Percentiles rank a stretch among this genome's conserved stretches.
Conservation (phyloP, 1,140 invertebrate species). For the Drosophila pachea region DNA sequence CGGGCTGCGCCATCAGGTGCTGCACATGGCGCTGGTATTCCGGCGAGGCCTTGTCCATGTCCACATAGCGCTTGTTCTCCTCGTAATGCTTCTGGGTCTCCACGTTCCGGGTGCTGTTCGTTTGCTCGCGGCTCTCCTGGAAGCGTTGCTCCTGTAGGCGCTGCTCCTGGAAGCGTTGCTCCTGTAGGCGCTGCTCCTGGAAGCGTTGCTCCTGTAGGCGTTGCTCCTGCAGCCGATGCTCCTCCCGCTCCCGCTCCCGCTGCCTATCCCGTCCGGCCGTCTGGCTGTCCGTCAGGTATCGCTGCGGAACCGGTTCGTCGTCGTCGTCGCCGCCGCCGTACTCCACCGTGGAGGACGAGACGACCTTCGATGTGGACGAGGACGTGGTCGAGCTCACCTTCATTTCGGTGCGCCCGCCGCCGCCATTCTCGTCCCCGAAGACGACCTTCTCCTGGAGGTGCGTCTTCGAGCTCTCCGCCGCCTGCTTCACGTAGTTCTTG, state of each 20-base stretch:
- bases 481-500: constrained; percentile 82
- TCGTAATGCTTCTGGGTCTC: constrained; percentile 68
- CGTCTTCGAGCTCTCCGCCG: constrained; percentile 81
- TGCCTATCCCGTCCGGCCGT: constrained; percentile 11
- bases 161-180: constrained; percentile 33
- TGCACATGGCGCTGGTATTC: constrained; percentile 76
- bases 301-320: constrained; percentile 32
- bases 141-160: constrained; percentile 37
- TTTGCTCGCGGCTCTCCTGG: constrained; percentile 64
- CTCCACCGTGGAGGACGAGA: constrained; percentile 67
- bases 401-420: constrained; percentile 74
- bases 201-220: constrained; percentile 26
- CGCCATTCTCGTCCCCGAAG: constrained; percentile 80
- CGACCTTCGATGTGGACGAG: constrained; percentile 63
- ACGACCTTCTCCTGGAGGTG: constrained; percentile 82
- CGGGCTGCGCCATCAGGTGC: constrained; percentile 70
- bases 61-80: constrained; percentile 75
- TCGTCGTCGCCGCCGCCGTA: no score
- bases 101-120: constrained; percentile 62
- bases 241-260: constrained; percentile 30
- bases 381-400: constrained; percentile 72
- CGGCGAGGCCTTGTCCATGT: constrained; percentile 75
- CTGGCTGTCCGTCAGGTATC: constrained; percentile 55
- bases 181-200: constrained; percentile 41
- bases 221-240: constrained; percentile 33